Evolutionary conservation across 2,113 vertebrate species (phyloP).

Genomic region (Ia io): DNA sequence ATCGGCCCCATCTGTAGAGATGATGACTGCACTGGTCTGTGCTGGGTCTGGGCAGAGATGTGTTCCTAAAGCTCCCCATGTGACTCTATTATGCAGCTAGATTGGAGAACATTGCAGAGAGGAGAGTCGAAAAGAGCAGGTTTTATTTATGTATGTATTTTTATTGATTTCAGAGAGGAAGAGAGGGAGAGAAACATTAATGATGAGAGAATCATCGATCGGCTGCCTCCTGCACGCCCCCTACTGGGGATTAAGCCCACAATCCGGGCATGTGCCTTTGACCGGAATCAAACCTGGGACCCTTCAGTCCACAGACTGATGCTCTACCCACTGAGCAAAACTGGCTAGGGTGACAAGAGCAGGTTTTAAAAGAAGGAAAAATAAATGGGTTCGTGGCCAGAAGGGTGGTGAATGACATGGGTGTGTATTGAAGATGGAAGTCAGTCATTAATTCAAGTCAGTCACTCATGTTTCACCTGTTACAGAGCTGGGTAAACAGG

Average conservation of each 20-base stretch:
- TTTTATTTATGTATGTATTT: background rate
- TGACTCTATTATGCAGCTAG: background rate
- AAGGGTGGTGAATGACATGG: background rate
- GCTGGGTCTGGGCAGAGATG: background rate
- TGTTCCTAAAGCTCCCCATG: background rate
- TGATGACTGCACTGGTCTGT: background rate
- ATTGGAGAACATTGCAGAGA: background rate
- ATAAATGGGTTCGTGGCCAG: background rate
- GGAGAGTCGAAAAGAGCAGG: background rate
- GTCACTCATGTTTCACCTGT: background rate
- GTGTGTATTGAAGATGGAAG: background rate
- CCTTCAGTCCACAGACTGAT: too few relatives aligned
- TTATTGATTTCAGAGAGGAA: too few relatives aligned
- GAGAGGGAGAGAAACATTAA: too few relatives aligned
- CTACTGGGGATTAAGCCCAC: too few relatives aligned
- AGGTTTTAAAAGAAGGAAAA: constrained; percentile 19
- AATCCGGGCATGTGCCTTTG: too few relatives aligned
- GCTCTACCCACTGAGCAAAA: too few relatives aligned
- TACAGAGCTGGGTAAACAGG: background rate
- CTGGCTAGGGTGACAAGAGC: background rate
- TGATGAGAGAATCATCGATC: too few relatives aligned
- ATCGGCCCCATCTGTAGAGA: background rate
- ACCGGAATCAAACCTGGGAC: too few relatives aligned
- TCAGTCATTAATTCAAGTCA: background rate
- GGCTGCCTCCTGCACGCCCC: too few relatives aligned